Evolutionary conservation across 1,140 invertebrate genomes (phyloP), one percentile per base, ranked within the genome.

Genomic region (Trissolcus basalis): DNA sequence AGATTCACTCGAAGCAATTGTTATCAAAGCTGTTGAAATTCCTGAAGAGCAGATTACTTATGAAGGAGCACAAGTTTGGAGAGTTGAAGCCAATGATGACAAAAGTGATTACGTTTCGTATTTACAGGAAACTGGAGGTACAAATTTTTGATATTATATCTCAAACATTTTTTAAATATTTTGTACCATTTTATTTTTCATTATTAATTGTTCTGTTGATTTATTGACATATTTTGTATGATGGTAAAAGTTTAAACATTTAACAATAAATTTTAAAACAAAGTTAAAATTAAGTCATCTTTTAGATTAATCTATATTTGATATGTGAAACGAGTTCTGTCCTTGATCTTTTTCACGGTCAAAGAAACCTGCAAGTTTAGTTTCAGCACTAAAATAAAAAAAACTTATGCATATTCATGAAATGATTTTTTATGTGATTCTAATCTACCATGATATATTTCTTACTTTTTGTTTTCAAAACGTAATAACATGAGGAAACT

Each of bases 31-130:
- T n/a, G 79, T 83, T 0, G 81, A 83, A 15, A 86, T 86, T 16
- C 81, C 81, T 5, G 83, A 85, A 41, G 81, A 82, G 43, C 83
- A 73, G 55, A 68, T 90, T n/a, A 86, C 84, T 0, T 91, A 91
- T 68, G 85, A 87, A 3, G 90, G 90, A 0, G 86, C 86, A 7
- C 90, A 90, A 80, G 65, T 91, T 4, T 90, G 90, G 89, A 86
- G 89, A 64, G 83, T 90, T 6, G 43, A 64, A 0, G 83, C 83
- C 6, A 61, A 69, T 1, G 81, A 83, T 1, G 85, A 87, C 0
- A 85, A 89, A 56, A 63, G 77, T 2, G 81, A 86, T n/a, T 83
- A 86, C 15, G 69, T 90, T 1, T 78, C 78, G 4, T 86, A 83
- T 64, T 80, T 90, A 16, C 82, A 87, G 61, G 87, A 90, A n/a